Base-by-base conservation (phyloP, 2,888 invertebrate genomes). In the Microctonus aethiopoides region DNA sequence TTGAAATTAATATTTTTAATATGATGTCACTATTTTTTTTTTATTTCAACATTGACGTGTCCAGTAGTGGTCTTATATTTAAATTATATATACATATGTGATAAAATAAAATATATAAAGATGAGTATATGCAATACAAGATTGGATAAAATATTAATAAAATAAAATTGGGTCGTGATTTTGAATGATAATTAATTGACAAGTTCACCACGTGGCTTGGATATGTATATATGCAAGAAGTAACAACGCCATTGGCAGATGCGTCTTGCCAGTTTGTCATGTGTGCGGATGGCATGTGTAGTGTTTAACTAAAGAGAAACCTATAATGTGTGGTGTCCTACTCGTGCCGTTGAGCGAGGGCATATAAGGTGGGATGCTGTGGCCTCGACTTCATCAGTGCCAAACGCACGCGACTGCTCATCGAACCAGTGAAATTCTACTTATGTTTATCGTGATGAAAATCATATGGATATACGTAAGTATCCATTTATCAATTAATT, bases 291-390 rank as follows among this genome's bases (percentile, higher is more conserved):
- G 51, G 67, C 26, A 34, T 62, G 24, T 61, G 64, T 57, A 59
- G 63, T 22, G 41, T 41, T 24, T 63, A 24, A 36, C 51, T 54
- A 60, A 67, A 66, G 64, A 67, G 67, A 67, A 62, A 65, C 51
- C 60, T 69, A 63, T 69, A 59, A 63, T 51, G 71, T 71, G 69
- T 60, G 29, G 68, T 65, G 72, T 73, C 77, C 71, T 72, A 71
- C 67, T 72, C 74, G 65, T 66, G 75, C 63, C 61, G 32, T 16
- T 72, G 77, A 77, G 83, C 83, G 85, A 86, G 82, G 86, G 85
- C 86, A 85, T 85, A 85, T 86, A 85, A 86, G 85, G 85, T 83
- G 84, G 84, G 86, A 86, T 86, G 85, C 82, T 83, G 85, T 79
- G 78, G 82, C 75, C 78, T 78, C 79, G 70, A 80, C 84, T 82